Base-by-base conservation (phyloP, 2,888 invertebrate genomes). In the Gari tellinella region DNA sequence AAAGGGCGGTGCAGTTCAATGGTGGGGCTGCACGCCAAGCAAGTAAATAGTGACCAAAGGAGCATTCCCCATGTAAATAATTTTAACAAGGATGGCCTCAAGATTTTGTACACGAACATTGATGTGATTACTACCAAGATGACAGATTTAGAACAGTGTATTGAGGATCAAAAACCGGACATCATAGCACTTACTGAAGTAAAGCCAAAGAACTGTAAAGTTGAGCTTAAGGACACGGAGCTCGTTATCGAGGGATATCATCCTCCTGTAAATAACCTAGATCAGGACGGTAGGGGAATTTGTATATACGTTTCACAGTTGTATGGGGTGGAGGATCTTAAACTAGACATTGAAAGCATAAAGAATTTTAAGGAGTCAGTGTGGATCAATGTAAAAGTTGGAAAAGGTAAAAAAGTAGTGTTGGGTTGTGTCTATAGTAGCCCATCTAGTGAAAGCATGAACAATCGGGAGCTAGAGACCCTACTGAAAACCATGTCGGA, bases 11-110 rank as follows among this genome's bases (percentile, higher is more conserved):
- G 21, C 25, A 23, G 21, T 49, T 49, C 49, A 49, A 49, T 4
- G 49, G 25, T 21, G 49, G 49, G 15, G 49, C 49, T 19, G 25
- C 49, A 23, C n/a, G n/a, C n/a, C n/a, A n/a, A n/a, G 49, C 49
- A 4, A 49, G 10, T 7, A 19, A 23, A 49, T 3, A 49, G 21
- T 49, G 15, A 49, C 12, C 3, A 15, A 23, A 14, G 19, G 5
- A 43, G 43, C 12, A 14, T 5, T 19, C 49, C 49, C 19, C 8
- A 7, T 49, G 49, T 49, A 49, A 49, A 49, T 49, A 49, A 21
- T 49, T 49, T 19, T 12, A 49, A 12, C 19, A 19, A 23, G 15
- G 7, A 21, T 23, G 49, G 49, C 3, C 21, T 21, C 7, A 49
- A 23, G 19, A 23, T 49, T 49, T 23, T 7, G 7, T 17, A 8